phyloP scores from a whole-genome alignment of 2,113 vertebrate species.

The Pardalotus punctatus region DNA sequence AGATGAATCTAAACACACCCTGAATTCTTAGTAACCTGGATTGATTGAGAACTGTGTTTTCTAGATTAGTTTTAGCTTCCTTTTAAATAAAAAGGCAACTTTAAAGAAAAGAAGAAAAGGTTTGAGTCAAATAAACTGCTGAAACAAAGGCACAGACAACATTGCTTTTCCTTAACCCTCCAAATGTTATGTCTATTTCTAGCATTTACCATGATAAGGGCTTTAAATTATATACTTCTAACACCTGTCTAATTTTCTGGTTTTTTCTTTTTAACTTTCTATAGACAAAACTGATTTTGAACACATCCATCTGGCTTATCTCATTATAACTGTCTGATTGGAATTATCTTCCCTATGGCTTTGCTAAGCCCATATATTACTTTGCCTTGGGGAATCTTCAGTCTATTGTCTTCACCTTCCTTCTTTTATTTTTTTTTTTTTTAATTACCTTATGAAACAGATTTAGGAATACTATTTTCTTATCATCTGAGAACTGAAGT shows the following conservation, averaged over 20 bases:
- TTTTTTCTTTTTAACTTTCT: background rate
- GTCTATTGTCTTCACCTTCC: background rate
- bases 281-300: conserved; percentile 23
- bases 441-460: background rate
- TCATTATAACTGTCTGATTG: conserved; percentile 47
- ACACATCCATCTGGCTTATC: conserved; percentile 3
- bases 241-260: background rate
- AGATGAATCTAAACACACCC: background rate
- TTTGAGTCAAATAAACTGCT: background rate
- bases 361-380: background rate
- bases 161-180: background rate
- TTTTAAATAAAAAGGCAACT: background rate
- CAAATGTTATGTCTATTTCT: background rate
- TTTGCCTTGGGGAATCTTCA: background rate
- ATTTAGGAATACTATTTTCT: conserved; percentile 33
- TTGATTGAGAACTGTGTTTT: background rate
- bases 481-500: conserved; percentile 21
- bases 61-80: background rate
- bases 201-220: background rate
- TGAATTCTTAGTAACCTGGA: background rate
- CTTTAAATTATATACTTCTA: background rate
- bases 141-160: background rate
- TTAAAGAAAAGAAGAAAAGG: background rate
- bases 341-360: conserved; percentile 18
- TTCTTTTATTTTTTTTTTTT: background rate